Evolutionary conservation across 2,797 vertebrate species (phyloP), one percentile per base, ranked within the genome.

Genomic region (Cryptoprocta ferox): DNA sequence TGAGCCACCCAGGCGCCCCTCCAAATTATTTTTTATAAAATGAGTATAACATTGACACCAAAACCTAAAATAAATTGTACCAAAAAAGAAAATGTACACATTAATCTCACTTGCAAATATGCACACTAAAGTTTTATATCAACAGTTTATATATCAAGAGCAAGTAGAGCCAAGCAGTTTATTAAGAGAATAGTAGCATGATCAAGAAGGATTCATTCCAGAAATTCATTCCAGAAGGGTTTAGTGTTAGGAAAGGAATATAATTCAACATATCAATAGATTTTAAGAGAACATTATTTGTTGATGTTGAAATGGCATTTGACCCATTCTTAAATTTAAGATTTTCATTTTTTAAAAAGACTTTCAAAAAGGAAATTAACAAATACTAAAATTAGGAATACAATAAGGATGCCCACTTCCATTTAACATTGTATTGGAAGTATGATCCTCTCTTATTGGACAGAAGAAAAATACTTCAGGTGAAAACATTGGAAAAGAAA

Each of bases 241-340:
- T 92, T 92, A 70, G 35, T 42, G 24, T 80, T 91, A 86, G n/a
- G 81, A 95, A 95, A 71, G 45, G 5, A 30, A 35, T 39, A 84
- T 78, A 73, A 71, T 79, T 92, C 48, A 56, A 71, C 30, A 16
- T 32, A 89, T 71, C 71, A 65, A 66, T 66, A 92, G 61, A 66
- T 50, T 85, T 73, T 61, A 61, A 16, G 14, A 86, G n/a, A 81
- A 73, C 79, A 32, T 10, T 15, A 24, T 3, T 21, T 79, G 59
- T 39, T 89, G 39, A 21, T 92, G 63, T 13, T 53, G 18, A 91
- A 86, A 96, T 78, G 10, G 5, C 50, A 85, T 28, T 28, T 89
- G 39, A 39, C 2, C 16, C 48, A 79, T 84, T 68, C 82, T 48
- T 63, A 63, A 50, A 48, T 83, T 87, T 45, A 85, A 92, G 24